Conservation (phyloP, 2,888 invertebrate genomes). For the Pasiphila rectangulata region DNA sequence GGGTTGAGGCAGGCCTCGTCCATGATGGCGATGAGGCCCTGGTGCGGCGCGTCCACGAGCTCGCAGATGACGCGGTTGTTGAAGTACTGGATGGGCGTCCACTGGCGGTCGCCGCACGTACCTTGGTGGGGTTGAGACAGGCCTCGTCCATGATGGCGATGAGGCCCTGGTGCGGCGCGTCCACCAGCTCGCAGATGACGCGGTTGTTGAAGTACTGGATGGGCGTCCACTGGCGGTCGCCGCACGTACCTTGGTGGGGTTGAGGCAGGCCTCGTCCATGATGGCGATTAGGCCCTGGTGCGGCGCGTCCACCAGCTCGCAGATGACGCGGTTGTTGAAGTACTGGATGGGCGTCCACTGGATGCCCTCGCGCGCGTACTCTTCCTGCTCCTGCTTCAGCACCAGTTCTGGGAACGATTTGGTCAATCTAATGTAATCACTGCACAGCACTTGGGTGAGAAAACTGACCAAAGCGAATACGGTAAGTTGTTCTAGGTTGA, state of each 20-base stretch:
- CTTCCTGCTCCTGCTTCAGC: conserved; percentile 98
- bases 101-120: too few species aligned
- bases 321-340: conserved; percentile 98
- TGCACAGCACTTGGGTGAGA: too few species aligned
- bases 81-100: conserved; percentile 88
- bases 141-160: conserved; percentile 98
- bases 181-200: conserved; percentile 96
- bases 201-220: conserved; percentile 99
- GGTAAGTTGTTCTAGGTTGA: too few species aligned
- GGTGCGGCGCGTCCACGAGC: too few species aligned
- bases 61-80: too few species aligned
- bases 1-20: too few species aligned
- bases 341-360: conserved; percentile 97
- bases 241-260: too few species aligned
- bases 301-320: conserved; percentile 96
- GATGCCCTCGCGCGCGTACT: conserved; percentile 97
- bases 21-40: too few species aligned
- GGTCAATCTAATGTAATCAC: too few species aligned
- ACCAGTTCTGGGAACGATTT: conserved; percentile 87
- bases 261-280: too few species aligned
- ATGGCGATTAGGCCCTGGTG: too few species aligned
- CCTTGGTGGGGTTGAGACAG: conserved; percentile 84
- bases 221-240: conserved; percentile 95
- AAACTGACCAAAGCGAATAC: too few species aligned
- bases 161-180: conserved; percentile 94